Evolutionary conservation across 2,113 vertebrate genomes (phyloP).

Genomic region (Nannobrachium achirus): DNA sequence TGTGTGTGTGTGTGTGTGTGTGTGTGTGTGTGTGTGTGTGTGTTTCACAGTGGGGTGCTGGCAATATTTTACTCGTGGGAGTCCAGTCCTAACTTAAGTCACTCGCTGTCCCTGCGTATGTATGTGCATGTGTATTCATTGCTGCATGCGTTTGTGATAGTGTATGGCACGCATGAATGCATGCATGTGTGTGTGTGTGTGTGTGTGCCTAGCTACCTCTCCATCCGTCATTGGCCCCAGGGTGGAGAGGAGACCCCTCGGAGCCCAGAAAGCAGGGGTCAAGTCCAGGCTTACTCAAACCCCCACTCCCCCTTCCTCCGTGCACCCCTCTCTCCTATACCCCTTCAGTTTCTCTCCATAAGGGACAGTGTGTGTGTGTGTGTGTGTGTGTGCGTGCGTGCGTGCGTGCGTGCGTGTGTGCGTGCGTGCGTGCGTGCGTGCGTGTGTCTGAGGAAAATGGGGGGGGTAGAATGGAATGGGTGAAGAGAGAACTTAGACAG

Average conservation of each 20-base stretch:
- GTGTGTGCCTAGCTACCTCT: slow-evolving; percentile 45
- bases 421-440: too few species aligned
- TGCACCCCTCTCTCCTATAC: slow-evolving; percentile 36
- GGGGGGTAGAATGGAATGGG: slow-evolving; percentile 36
- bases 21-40: slow-evolving; percentile 37
- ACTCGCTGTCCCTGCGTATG: slow-evolving; percentile 16
- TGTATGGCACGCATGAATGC: neutral
- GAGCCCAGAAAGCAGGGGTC: slow-evolving; percentile 86
- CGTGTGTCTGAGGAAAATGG: slow-evolving; percentile 15
- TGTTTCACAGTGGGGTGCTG: slow-evolving; percentile 35
- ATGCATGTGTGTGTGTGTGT: neutral
- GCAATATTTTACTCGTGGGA: slow-evolving; percentile 41
- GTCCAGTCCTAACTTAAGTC: slow-evolving; percentile 33
- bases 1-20: slow-evolving; percentile 26
- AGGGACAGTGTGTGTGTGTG: slow-evolving; percentile 15
- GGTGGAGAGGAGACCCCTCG: slow-evolving; percentile 78
- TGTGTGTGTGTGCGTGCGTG: slow-evolving; percentile 4
- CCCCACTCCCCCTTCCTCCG: slow-evolving; percentile 12
- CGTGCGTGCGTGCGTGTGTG: slow-evolving; percentile 5
- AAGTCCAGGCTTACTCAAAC: slow-evolving; percentile 84
- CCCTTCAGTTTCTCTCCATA: slow-evolving; percentile 41
- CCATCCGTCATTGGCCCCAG: slow-evolving; percentile 68
- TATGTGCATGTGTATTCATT: neutral
- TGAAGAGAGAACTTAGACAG: slow-evolving; percentile 39
- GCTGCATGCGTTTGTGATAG: neutral